phyloP scores from a whole-genome alignment of 2,888 invertebrate genomes.

The Diploptera punctata region DNA sequence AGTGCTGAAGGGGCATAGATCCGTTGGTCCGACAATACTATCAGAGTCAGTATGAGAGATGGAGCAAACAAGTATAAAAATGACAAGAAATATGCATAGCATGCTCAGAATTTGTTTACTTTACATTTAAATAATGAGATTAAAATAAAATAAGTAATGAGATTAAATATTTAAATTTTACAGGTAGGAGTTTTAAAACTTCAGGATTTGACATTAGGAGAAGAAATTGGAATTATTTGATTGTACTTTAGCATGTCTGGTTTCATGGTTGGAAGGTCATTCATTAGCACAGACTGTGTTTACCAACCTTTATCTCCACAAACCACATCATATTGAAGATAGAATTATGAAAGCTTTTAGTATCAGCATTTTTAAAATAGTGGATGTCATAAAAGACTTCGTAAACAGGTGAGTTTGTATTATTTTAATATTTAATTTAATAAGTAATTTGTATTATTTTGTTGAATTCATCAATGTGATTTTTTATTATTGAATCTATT shows the following conservation, averaged over 20 bases:
- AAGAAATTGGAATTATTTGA: conserved; percentile 94
- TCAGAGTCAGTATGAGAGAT: too few species aligned
- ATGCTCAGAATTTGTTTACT: too few species aligned
- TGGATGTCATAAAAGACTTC: conserved; percentile 88
- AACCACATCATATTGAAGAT: conserved; percentile 84
- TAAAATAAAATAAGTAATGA: conserved; percentile 6
- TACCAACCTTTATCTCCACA: conserved; percentile 93
- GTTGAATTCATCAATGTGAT: too few species aligned
- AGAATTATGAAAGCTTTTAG: conserved; percentile 85
- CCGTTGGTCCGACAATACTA: too few species aligned
- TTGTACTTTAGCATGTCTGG: conserved; percentile 90
- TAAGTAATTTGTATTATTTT: too few species aligned
- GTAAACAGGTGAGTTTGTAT: conserved; percentile 70
- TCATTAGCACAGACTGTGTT: conserved; percentile 97
- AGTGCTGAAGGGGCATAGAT: too few species aligned
- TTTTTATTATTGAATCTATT: too few species aligned
- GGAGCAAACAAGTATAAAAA: too few species aligned
- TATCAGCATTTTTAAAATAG: conserved; percentile 84
- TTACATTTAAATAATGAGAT: neutral
- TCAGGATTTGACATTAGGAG: conserved; percentile 74
- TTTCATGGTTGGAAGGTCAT: conserved; percentile 97
- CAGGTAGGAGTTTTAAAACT: conserved; percentile 80
- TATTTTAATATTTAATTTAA: too few species aligned
- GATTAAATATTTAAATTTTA: too few species aligned
- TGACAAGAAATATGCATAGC: too few species aligned